A percentile compares a stretch with the other conserved stretches of the same genome.
phyloP scores from a whole-genome alignment of 2,797 vertebrate species.

The Cynodonichthys magdalenae region DNA sequence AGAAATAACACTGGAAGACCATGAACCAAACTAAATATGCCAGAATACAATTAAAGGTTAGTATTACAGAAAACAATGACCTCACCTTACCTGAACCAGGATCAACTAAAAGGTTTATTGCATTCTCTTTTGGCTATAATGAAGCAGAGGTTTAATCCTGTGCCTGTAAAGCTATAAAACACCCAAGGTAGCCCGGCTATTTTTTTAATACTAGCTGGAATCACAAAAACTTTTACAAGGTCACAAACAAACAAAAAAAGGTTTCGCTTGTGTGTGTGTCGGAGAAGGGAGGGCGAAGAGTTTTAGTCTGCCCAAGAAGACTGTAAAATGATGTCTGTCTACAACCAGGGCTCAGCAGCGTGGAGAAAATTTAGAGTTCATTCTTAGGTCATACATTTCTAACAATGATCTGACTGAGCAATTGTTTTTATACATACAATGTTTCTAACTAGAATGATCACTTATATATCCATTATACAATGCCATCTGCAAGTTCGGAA shows the following conservation, averaged over 20 bases:
- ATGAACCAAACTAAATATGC: constrained; percentile 20
- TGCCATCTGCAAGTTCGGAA: neutral
- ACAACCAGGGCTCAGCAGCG: neutral
- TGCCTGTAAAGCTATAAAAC: constrained; percentile 37
- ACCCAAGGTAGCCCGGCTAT: constrained; percentile 45
- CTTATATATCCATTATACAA: neutral
- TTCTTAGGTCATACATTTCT: constrained; percentile 4
- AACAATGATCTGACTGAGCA: neutral
- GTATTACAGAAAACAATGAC: constrained; percentile 4
- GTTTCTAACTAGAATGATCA: constrained; percentile 2
- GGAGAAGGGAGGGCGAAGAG: neutral
- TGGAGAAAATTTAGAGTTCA: constrained; percentile 1
- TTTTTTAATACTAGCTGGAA: constrained; percentile 55
- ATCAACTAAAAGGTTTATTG: constrained; percentile 59
- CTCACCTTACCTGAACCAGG: constrained; percentile 52
- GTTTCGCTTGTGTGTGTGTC: neutral
- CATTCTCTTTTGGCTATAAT: constrained; percentile 18
- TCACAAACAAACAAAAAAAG: constrained; percentile 28
- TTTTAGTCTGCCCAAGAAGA: neutral
- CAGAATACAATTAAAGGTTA: constrained; percentile 23
- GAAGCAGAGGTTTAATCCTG: constrained; percentile 49
- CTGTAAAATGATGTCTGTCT: neutral
- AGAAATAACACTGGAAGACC: constrained; percentile 22
- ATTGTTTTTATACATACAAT: neutral
- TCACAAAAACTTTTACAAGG: constrained; percentile 45